Evolutionary conservation across 2,113 vertebrate species (phyloP).

Genomic region (Mobula hypostoma): DNA sequence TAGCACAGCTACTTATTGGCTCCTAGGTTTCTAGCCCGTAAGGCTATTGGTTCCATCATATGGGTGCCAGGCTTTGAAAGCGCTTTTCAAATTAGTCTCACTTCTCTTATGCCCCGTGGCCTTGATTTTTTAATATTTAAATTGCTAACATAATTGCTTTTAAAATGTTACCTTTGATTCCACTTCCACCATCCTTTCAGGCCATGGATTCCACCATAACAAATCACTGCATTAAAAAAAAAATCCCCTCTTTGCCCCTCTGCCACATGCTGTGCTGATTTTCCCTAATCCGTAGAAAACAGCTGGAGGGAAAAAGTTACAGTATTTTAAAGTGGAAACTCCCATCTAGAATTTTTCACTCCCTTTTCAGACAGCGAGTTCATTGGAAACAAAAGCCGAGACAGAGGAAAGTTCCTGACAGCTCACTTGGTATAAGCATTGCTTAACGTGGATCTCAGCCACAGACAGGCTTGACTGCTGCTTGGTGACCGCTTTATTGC

Average conservation of each 20-base stretch:
- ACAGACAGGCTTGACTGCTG: neutral
- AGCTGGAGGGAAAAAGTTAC: neutral
- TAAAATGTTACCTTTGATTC: neutral
- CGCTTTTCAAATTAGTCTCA: neutral
- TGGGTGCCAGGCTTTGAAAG: neutral
- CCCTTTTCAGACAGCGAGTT: neutral
- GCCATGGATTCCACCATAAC: neutral
- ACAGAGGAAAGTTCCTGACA: neutral
- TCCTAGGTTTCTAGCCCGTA: no score
- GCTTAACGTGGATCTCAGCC: neutral
- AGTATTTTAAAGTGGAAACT: neutral
- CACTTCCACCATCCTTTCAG: neutral
- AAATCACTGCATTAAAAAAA: neutral
- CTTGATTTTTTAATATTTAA: neutral
- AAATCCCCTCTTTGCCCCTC: neutral
- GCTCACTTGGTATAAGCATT: neutral
- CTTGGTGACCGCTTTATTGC: neutral
- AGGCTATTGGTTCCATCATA: neutral
- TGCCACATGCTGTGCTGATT: neutral
- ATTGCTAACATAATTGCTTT: neutral
- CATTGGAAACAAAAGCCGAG: neutral
- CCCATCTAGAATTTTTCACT: neutral
- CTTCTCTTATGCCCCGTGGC: neutral
- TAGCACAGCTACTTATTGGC: no score
- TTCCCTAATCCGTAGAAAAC: neutral